These are phyloP conservation scores for Pomatostomus ruficeps DNA, from an alignment of 2,113 vertebrate species.

Conservation along the genomic window DNA sequence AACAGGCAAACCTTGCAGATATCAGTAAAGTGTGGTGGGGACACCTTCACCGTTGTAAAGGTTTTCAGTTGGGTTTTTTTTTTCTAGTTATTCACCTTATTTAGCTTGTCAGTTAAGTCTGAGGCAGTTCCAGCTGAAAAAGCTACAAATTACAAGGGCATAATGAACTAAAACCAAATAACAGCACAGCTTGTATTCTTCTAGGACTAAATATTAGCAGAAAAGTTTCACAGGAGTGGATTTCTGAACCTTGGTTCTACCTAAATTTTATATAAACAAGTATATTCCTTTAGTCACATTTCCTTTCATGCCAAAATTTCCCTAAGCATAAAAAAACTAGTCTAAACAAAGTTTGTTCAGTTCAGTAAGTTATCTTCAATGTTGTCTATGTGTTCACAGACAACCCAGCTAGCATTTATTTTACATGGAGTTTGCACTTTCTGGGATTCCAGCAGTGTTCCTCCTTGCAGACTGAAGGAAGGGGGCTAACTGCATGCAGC, in stretches of 20 bases:
- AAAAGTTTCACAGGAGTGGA: neutral
- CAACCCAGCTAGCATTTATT: neutral
- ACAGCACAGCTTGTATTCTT: neutral
- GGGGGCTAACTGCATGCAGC: neutral
- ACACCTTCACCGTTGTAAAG: accelerated
- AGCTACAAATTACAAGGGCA: neutral
- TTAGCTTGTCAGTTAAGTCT: neutral
- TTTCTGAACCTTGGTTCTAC: neutral
- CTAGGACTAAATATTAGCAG: neutral
- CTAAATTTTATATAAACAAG: neutral
- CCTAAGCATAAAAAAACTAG: neutral
- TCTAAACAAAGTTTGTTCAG: neutral
- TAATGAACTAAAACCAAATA: neutral
- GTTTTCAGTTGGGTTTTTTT: neutral
- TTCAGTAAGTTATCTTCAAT: neutral
- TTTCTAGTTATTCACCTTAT: neutral
- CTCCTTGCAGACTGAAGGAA: neutral
- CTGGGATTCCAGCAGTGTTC: neutral
- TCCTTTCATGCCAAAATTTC: neutral
- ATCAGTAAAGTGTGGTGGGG: neutral
- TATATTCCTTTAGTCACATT: neutral
- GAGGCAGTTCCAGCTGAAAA: neutral
- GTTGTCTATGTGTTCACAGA: neutral
- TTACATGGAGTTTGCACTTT: neutral
- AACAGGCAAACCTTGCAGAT: neutral